These are phyloP conservation scores for Xestia ashworthii DNA, from an alignment of 2,888 invertebrate species.

Conservation along the genomic window DNA sequence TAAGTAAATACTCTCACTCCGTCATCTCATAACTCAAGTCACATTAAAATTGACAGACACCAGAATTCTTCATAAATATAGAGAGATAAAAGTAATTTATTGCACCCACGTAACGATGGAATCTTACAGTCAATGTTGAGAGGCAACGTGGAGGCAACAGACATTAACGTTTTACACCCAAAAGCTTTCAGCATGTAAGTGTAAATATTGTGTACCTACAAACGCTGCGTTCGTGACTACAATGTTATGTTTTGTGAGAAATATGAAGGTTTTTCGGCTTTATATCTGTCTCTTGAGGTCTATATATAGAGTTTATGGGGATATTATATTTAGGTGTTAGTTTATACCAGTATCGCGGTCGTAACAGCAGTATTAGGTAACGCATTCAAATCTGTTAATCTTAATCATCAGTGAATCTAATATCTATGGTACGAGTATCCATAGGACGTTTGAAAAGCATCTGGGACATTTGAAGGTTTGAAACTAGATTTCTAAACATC, in stretches of 20 bases:
- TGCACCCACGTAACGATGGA: conserved; percentile 68
- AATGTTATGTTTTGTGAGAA: conserved; percentile 67
- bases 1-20: too few species aligned
- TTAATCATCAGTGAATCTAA: neutral
- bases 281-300: conserved; percentile 17
- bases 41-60: conserved; percentile 58
- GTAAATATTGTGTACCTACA: conserved; percentile 79
- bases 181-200: conserved; percentile 86
- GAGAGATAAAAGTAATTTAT: conserved; percentile 67
- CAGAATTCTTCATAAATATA: conserved; percentile 59
- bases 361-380: neutral
- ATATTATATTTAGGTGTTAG: neutral
- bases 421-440: neutral
- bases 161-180: conserved; percentile 85
- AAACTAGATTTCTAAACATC: too few species aligned
- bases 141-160: conserved; percentile 76
- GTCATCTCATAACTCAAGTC: conserved; percentile 7
- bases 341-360: neutral
- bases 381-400: neutral
- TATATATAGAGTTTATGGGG: neutral
- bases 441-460: neutral
- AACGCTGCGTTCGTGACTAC: conserved; percentile 71
- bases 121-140: conserved; percentile 74
- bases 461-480: neutral
- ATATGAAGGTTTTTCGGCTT: conserved; percentile 46